Conservation (phyloP, 2,113 vertebrate species). For the Eubucco bourcierii region DNA sequence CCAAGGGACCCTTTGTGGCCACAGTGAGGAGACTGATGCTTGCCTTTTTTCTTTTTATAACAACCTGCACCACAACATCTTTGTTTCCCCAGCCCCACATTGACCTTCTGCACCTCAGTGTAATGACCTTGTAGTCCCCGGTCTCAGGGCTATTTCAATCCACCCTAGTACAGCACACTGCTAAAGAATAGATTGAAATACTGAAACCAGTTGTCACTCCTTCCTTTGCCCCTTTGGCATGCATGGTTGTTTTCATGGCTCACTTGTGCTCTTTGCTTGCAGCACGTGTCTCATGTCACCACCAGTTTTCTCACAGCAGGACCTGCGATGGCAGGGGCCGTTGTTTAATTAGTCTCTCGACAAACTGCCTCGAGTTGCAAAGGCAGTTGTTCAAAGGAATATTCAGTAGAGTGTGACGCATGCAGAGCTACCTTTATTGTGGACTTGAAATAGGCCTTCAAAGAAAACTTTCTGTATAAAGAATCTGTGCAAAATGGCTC, state of each 20-base stretch:
- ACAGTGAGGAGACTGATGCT: not conserved
- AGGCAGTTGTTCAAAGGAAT: not conserved
- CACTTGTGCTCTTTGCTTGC: not conserved
- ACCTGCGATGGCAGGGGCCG: not conserved
- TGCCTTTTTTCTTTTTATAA: not conserved
- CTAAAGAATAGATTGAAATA: not conserved
- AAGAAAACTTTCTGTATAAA: not conserved
- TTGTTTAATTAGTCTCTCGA: conserved; percentile 7
- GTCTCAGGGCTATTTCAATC: not conserved
- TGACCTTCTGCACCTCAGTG: not conserved
- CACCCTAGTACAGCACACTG: not conserved
- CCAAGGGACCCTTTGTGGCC: not conserved
- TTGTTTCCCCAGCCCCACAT: accelerated
- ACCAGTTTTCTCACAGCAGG: not conserved
- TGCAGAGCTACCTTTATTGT: not conserved
- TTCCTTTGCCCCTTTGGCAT: not conserved
- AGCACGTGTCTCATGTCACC: not conserved
- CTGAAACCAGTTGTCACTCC: not conserved
- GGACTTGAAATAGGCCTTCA: conserved; percentile 10
- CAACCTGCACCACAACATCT: not conserved
- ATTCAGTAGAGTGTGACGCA: not conserved
- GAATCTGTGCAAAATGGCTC: not conserved
- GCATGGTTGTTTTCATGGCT: not conserved
- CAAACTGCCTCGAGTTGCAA: not conserved
- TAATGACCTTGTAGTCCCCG: accelerated